Evolutionary conservation across 2,797 vertebrate species (phyloP).

Genomic region (Lutjanus campechanus): DNA sequence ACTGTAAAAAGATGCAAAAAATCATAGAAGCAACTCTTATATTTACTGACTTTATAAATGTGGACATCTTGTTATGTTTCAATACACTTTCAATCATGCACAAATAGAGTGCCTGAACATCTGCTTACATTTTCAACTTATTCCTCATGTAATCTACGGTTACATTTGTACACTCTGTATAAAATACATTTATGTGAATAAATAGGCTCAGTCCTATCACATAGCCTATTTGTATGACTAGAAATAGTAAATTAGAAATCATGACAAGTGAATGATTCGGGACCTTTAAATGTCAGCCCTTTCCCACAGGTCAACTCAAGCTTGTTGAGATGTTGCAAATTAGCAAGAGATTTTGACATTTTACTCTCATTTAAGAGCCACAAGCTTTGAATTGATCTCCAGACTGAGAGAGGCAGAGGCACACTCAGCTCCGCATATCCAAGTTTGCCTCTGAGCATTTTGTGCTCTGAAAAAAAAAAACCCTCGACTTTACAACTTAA

Average conservation of each 20-base stretch:
- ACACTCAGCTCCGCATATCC: conserved; percentile 12
- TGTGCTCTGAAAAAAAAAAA: conserved; percentile 31
- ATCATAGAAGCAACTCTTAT: background rate
- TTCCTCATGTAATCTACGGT: background rate
- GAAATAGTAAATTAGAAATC: conserved; percentile 46
- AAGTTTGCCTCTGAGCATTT: conserved; percentile 43
- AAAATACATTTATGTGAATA: background rate
- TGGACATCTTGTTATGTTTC: background rate
- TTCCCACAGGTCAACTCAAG: conserved; percentile 51
- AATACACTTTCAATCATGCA: background rate
- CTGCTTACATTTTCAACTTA: background rate
- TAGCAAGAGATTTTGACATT: conserved; percentile 60
- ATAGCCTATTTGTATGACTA: conserved; percentile 15
- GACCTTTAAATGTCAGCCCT: conserved; percentile 67
- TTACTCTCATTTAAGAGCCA: conserved; percentile 38
- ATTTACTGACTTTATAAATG: background rate
- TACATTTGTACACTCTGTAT: background rate
- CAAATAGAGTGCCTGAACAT: no score
- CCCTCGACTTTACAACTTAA: conserved; percentile 49
- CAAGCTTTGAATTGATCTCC: conserved; percentile 45
- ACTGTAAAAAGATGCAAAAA: background rate
- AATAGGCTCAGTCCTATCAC: background rate
- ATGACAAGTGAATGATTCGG: conserved; percentile 46
- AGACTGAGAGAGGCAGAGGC: conserved; percentile 13
- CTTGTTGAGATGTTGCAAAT: conserved; percentile 63